Evolutionary conservation across 2,113 vertebrate genomes (phyloP).

Genomic region (Tragulus kanchil): DNA sequence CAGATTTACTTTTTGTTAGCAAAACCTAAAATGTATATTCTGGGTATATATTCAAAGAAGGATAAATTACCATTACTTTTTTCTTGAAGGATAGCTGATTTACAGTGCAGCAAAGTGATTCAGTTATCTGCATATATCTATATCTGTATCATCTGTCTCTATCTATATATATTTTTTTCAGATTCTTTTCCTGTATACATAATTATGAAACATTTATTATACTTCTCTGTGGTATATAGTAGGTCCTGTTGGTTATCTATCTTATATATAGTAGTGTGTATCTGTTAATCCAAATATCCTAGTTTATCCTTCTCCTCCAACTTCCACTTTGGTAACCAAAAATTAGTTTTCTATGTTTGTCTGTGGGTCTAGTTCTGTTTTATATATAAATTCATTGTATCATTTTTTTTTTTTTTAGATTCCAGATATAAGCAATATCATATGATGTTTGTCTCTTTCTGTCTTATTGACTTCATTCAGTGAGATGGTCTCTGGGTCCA

Average conservation of each 20-base stretch:
- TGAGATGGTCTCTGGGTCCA: neutral
- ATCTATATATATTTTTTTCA: neutral
- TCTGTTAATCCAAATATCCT: neutral
- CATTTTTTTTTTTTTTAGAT: neutral
- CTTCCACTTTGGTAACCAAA: neutral
- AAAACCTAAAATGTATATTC: constrained; percentile 13
- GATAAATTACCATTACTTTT: neutral
- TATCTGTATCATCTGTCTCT: neutral
- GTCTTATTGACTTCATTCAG: neutral
- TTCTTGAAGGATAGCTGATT: neutral
- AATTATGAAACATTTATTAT: neutral
- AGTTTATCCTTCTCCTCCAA: neutral
- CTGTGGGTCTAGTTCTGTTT: neutral
- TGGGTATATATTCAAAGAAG: neutral
- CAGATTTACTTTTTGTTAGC: constrained; percentile 41
- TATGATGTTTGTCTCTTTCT: neutral
- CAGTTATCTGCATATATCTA: neutral
- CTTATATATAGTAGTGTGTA: neutral
- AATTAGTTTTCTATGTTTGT: neutral
- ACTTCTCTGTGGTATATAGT: neutral
- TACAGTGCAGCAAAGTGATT: neutral
- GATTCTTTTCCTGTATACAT: neutral
- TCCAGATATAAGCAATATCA: neutral
- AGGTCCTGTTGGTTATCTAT: neutral
- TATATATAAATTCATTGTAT: neutral